A percentile compares a stretch with the other conserved stretches of the same genome.
These are phyloP conservation scores for Aphis gossypii DNA, from an alignment of 1,140 invertebrate genomes.

Conservation along the genomic window DNA sequence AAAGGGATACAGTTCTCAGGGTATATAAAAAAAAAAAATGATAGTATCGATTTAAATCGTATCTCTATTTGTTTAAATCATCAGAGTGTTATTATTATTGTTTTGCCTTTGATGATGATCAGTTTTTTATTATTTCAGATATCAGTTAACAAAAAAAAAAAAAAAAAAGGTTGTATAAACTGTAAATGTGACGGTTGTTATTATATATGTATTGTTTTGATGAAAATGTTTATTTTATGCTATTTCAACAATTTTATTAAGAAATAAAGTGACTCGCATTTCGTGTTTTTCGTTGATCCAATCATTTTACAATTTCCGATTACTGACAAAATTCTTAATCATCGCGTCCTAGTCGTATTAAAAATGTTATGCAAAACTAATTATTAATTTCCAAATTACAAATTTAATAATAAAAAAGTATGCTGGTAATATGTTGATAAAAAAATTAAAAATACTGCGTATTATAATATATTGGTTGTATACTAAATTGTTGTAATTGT, in stretches of 20 bases:
- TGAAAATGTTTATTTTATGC: constrained; percentile 41
- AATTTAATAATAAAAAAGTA: constrained; percentile 6
- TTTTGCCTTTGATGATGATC: neutral
- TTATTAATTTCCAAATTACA: neutral
- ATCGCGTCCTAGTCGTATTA: neutral
- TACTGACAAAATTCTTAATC: neutral
- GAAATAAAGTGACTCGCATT: neutral
- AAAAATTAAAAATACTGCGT: neutral
- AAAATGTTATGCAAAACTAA: neutral
- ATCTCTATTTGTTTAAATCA: neutral
- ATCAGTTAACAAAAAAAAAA: neutral
- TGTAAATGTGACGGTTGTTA: neutral
- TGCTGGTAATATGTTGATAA: neutral
- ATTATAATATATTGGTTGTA: neutral
- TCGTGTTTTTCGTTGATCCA: neutral
- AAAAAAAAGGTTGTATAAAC: neutral
- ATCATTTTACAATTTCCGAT: constrained; percentile 47
- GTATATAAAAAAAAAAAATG: neutral
- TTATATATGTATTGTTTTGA: neutral
- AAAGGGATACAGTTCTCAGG: neutral
- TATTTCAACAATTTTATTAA: neutral
- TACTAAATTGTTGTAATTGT: neutral
- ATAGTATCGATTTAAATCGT: neutral
- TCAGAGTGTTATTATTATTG: neutral
- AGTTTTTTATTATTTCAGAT: neutral